phyloP scores from a whole-genome alignment of 2,888 invertebrate species.

The Synanthedon tipuliformis region DNA sequence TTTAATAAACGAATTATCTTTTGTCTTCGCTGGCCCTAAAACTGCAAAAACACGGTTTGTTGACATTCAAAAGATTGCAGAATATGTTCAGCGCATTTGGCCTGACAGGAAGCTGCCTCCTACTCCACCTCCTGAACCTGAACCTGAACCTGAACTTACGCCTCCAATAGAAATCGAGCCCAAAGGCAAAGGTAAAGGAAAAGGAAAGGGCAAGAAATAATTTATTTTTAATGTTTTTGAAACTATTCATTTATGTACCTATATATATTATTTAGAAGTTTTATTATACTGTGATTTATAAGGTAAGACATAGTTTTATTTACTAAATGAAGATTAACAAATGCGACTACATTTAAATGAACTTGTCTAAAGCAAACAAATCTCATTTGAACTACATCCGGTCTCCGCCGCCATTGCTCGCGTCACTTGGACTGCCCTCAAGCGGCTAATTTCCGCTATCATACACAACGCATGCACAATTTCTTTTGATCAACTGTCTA shows the following conservation, averaged over 20 bases:
- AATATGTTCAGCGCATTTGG: not conserved
- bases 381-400: slow-evolving; percentile 36
- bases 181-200: not conserved
- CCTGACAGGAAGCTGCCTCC: slow-evolving; percentile 1
- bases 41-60: not conserved
- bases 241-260: slow-evolving; percentile 2
- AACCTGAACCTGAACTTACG: not conserved
- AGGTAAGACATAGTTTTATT: not conserved
- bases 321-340: not conserved
- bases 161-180: not conserved
- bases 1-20: not conserved
- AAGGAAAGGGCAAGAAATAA: not conserved
- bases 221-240: not conserved
- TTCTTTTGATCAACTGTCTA: not conserved
- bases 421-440: slow-evolving; percentile 12
- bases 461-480: not conserved
- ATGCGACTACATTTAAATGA: not conserved
- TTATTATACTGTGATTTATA: not conserved
- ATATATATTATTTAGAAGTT: not conserved
- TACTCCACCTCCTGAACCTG: slow-evolving; percentile 1
- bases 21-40: not conserved
- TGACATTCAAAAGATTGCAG: not conserved
- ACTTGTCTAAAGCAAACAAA: slow-evolving; percentile 20
- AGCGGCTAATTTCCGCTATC: slow-evolving; percentile 38
- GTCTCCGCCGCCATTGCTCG: slow-evolving; percentile 9